Percentiles rank a stretch among this genome's conserved stretches.
Evolutionary conservation across 1,140 invertebrate genomes (phyloP).

Genomic region (Brachionus sp.): DNA sequence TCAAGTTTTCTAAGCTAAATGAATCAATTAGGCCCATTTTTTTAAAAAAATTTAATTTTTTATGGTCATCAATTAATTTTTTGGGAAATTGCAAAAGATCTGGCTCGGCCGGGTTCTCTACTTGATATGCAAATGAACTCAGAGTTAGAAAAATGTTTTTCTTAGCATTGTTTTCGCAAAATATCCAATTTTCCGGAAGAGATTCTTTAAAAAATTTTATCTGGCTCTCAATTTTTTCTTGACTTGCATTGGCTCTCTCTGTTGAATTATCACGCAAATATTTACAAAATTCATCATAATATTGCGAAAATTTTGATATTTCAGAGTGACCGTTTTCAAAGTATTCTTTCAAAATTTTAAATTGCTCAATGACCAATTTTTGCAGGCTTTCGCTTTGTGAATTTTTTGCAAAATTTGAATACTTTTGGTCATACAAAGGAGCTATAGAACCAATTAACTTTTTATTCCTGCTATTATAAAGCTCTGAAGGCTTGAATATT

Average conservation of each 20-base stretch:
- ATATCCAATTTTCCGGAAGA: neutral
- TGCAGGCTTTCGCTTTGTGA: neutral
- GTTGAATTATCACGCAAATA: constrained; percentile 4
- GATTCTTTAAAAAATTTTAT: neutral
- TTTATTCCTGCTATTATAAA: neutral
- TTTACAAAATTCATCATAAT: neutral
- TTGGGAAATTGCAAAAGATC: neutral
- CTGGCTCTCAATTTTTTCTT: neutral
- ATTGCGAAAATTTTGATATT: neutral
- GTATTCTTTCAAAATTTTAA: neutral
- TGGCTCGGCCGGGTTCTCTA: neutral
- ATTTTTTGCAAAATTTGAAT: neutral
- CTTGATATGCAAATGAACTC: neutral
- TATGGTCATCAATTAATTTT: neutral
- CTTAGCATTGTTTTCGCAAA: neutral
- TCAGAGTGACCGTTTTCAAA: neutral
- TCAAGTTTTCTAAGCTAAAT: neutral
- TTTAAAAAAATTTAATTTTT: neutral
- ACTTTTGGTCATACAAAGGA: neutral
- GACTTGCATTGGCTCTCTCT: neutral
- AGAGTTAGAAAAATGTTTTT: neutral
- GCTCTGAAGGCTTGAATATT: neutral
- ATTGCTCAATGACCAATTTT: neutral
- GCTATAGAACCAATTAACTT: neutral
- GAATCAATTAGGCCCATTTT: neutral